phyloP scores from a whole-genome alignment of 92 coral and sea anemone genomes.

The Epizoanthus illoricatus region DNA sequence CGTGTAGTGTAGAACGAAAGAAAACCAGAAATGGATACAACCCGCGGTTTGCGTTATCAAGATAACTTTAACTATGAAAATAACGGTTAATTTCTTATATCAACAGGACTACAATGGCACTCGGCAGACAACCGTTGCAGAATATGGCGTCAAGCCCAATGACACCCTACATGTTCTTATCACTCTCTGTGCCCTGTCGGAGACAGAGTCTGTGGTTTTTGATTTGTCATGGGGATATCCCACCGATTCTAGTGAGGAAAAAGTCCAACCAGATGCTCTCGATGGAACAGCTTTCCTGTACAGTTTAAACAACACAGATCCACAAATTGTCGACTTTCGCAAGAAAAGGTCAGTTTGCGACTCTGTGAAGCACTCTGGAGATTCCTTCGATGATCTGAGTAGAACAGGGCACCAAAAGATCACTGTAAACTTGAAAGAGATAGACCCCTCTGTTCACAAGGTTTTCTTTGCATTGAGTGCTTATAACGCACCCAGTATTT shows the following conservation, averaged over 20 bases:
- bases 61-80: neutral
- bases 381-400: neutral
- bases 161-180: neutral
- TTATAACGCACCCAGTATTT: conserved; percentile 12
- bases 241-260: neutral
- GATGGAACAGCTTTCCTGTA: conserved; percentile 11
- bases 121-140: conserved; percentile 3
- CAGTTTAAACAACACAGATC: conserved; percentile 4
- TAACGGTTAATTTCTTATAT: neutral
- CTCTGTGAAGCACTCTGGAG: conserved; percentile 19
- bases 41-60: too few relatives aligned
- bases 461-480: conserved; percentile 25
- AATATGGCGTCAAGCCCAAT: neutral
- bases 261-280: conserved; percentile 4
- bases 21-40: too few relatives aligned
- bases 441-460: neutral
- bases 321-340: conserved; percentile 19
- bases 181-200: conserved; percentile 11
- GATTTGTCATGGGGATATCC: conserved; percentile 29
- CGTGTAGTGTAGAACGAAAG: too few relatives aligned
- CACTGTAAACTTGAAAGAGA: neutral
- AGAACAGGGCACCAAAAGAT: conserved; percentile 10
- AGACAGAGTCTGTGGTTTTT: conserved; percentile 11
- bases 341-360: conserved; percentile 13
- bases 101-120: conserved; percentile 14